Base-by-base conservation (phyloP, 2,888 invertebrate species). In the Tetanocera ferruginea region DNA sequence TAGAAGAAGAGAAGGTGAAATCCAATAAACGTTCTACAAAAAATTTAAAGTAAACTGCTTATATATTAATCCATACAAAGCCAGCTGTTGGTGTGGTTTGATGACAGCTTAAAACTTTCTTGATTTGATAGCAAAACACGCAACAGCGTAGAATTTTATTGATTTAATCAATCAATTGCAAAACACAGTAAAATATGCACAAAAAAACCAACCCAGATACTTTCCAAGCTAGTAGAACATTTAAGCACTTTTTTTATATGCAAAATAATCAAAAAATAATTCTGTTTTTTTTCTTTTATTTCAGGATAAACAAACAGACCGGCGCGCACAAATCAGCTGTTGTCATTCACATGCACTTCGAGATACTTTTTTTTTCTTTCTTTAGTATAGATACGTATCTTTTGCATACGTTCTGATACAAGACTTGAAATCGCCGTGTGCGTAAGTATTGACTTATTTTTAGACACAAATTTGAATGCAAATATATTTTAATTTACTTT, bases 311-410 rank as follows among this genome's bases (percentile, higher is more conserved):
- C 23, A 37, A 34, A 49, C 28, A 9, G 25, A 8, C 11, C 70
- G 25, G n/a, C 28, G 23, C 72, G 51, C 55, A 28, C 14, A 51
- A 60, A 62, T 64, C 73, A 74, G 62, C 64, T 74, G 60, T 73
- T 73, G 14, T 19, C 5, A 62, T 69, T 69, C 51, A 51, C 73
- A 23, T 25, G 28, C n/a, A 49, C 49, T 49, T 5, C n/a, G 49
- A 60, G 60, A 43, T 72, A 60, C 60, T 14, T 19, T 19, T n/a
- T 43, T 49, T 67, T 72, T 43, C 60, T 14, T 19, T 19, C 28
- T 43, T 49, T 67, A 31, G 8, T 37, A 55, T 23, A 60, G 57
- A 60, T 23, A 60, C 57, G 3, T 31, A 62, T 62, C 23, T 11
- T 23, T 62, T 62, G 28, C 64, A 17, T 6, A 60, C 57, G 8